Evolutionary conservation across 2,888 invertebrate species (phyloP).

Genomic region (Cryptus armator): DNA sequence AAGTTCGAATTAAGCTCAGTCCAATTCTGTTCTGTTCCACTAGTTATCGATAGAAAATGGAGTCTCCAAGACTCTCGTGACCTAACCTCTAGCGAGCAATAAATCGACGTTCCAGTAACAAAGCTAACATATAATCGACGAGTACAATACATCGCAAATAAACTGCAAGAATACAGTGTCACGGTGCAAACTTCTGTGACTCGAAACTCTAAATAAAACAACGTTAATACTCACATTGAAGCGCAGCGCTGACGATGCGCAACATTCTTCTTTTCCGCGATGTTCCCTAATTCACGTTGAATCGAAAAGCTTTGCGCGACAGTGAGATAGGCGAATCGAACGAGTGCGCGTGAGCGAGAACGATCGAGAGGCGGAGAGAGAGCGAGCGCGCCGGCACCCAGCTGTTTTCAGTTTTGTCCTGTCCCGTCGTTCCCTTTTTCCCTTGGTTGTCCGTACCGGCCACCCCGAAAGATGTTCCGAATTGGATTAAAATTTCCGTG

Average conservation of each 20-base stretch:
- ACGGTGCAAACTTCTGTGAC: background rate
- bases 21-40: slow-evolving; percentile 56
- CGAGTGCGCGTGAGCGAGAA: slow-evolving; percentile 17
- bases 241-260: slow-evolving; percentile 75
- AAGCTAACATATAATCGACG: slow-evolving; percentile 14
- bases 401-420: slow-evolving; percentile 77
- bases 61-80: slow-evolving; percentile 30
- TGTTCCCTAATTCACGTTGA: slow-evolving; percentile 54
- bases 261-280: slow-evolving; percentile 78
- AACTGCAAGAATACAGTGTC: slow-evolving; percentile 20
- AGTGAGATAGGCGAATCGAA: slow-evolving; percentile 20
- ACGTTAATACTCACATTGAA: slow-evolving; percentile 73
- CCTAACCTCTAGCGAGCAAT: slow-evolving; percentile 65
- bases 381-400: slow-evolving; percentile 71
- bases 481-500: slow-evolving; percentile 85
- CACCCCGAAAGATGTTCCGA: slow-evolving; percentile 84
- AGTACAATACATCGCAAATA: slow-evolving; percentile 4
- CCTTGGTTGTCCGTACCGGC: slow-evolving; percentile 81
- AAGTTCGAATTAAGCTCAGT: slow-evolving; percentile 37
- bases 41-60: slow-evolving; percentile 62
- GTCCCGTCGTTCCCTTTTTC: slow-evolving; percentile 80
- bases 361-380: slow-evolving; percentile 45
- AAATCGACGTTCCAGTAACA: slow-evolving; percentile 19
- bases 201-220: slow-evolving; percentile 4
- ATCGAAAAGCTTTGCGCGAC: slow-evolving; percentile 18